Evolutionary conservation across 2,797 vertebrate species (phyloP).

Genomic region (Cheracebus regulus): DNA sequence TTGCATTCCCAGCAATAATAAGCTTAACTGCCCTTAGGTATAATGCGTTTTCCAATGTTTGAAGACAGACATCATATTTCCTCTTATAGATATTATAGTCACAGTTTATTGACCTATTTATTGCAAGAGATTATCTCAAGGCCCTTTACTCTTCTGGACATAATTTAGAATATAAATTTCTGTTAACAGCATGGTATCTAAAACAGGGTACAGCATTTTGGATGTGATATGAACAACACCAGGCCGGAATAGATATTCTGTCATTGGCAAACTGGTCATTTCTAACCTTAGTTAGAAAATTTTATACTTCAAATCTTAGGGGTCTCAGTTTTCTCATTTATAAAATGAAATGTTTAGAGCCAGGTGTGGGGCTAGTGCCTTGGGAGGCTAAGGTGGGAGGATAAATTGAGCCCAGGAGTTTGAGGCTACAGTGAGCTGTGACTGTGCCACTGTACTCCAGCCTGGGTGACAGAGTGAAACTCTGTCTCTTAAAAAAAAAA

Average conservation of each 20-base stretch:
- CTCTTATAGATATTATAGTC: background rate
- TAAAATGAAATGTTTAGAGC: background rate
- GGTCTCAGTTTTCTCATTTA: conserved; percentile 5
- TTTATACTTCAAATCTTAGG: background rate
- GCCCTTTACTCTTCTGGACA: background rate
- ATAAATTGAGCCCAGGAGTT: background rate
- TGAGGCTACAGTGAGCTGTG: background rate
- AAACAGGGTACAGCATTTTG: background rate
- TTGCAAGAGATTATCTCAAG: background rate
- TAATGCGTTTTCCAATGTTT: background rate
- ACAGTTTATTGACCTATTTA: background rate
- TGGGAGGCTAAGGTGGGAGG: background rate
- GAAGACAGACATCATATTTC: background rate
- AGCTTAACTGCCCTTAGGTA: background rate
- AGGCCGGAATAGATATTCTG: background rate
- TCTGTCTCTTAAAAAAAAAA: background rate
- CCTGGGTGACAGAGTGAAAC: background rate
- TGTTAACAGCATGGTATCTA: background rate
- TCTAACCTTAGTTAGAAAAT: background rate
- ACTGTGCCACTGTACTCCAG: background rate
- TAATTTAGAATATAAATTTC: background rate
- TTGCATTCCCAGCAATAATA: background rate
- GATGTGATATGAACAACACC: background rate
- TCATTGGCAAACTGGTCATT: background rate
- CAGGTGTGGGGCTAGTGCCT: background rate